A percentile compares a stretch with the other conserved stretches of the same genome.
Evolutionary conservation across 2,888 invertebrate genomes (phyloP).

Genomic region (Cerceris rybyensis): DNA sequence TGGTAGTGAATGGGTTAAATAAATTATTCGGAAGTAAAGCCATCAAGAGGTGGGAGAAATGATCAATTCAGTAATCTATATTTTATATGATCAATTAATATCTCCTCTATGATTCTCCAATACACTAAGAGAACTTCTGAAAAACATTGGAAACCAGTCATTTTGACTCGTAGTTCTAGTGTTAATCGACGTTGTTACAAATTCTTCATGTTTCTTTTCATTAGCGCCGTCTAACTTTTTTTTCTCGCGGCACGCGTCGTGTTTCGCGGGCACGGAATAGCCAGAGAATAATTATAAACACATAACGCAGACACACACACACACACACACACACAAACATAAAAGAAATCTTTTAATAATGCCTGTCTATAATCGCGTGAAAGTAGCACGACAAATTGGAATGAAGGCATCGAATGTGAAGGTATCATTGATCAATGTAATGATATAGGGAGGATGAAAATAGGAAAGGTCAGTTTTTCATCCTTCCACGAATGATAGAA

Average conservation of each 20-base stretch:
- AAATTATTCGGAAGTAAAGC: too few species aligned
- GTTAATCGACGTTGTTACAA: conserved; percentile 7
- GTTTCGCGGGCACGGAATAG: background rate
- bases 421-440: background rate
- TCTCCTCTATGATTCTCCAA: too few species aligned
- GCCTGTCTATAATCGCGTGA: too few species aligned
- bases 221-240: background rate
- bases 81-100: too few species aligned
- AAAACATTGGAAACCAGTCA: too few species aligned
- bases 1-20: too few species aligned
- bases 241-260: conserved; percentile 11
- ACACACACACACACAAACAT: background rate
- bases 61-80: too few species aligned
- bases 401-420: background rate
- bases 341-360: too few species aligned
- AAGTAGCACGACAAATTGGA: too few species aligned
- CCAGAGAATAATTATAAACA: background rate
- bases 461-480: conserved; percentile 11
- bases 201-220: background rate
- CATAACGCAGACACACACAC: background rate
- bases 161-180: too few species aligned
- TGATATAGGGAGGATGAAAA: background rate
- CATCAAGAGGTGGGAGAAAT: too few species aligned
- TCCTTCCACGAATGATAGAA: background rate
- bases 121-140: too few species aligned